Base-by-base conservation (phyloP, 2,888 invertebrate species). In the Drosophila niveifrons region DNA sequence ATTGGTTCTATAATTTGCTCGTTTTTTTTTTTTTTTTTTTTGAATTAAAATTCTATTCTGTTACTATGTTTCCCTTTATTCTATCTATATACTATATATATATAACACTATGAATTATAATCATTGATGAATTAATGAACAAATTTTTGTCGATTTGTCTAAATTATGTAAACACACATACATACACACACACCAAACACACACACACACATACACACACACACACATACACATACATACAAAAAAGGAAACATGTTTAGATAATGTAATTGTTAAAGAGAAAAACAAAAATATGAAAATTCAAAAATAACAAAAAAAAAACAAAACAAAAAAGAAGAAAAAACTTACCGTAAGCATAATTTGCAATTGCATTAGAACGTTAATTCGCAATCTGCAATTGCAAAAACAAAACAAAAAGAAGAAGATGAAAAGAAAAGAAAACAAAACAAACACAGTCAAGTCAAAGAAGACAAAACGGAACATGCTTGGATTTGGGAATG, bases 211-310 rank as follows among this genome's bases (percentile, higher is more conserved):
- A 39, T 34, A 53, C 15, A 53, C 11, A 48, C 23, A 41, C 28
- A 53, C 48, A 39, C 46, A 47, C 29, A 61, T 47, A 63, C 13
- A 52, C 23, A 59, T 51, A 47, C 28, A 55, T 9, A 71, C 23
- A 52, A 23, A 51, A 46, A 29, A 57, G 55, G 46, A 72, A 58
- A 73, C 51, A 44, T 59, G 53, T 67, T 72, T 66, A 75, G 74
- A 64, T 78, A 72, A 78, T 75, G 65, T 70, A 80, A 80, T 70
- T 70, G 75, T 72, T 75, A 72, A 80, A 72, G 34, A 43, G 34
- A 43, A 53, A 75, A 80, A 34, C 17, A 31, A 44, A 55, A 29
- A 52, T 9, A 36, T 36, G 39, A 41, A 41, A 65, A 58, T 46
- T 48, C 10, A n/a, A 41, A 43, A 43, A 64, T 34, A 67, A 56